Evolutionary conservation across 2,113 vertebrate genomes (phyloP).

Genomic region (Aegotheles bennettii): DNA sequence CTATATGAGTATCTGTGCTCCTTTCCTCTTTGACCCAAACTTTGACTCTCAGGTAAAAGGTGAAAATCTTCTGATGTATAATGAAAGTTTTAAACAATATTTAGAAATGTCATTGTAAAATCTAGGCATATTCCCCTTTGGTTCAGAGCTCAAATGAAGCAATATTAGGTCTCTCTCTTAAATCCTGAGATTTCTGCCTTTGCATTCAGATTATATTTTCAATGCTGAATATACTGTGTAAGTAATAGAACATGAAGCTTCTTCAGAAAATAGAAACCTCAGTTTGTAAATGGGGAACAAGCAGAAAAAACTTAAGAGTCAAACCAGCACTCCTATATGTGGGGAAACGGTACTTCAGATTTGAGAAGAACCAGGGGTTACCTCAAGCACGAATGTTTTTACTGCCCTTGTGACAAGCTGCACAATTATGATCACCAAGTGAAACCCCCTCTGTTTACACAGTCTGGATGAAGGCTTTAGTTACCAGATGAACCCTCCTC

Average conservation of each 20-base stretch:
- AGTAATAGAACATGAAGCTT: background rate
- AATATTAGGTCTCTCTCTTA: background rate
- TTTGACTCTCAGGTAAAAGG: background rate
- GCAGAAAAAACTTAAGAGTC: background rate
- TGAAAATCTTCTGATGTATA: background rate
- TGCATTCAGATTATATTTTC: background rate
- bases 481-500: background rate
- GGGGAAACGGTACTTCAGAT: background rate
- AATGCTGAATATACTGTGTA: background rate
- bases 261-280: background rate
- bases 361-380: background rate
- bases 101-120: background rate
- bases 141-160: background rate
- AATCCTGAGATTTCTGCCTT: background rate
- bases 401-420: background rate
- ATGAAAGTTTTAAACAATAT: background rate
- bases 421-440: background rate
- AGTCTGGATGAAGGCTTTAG: background rate
- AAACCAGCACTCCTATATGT: background rate
- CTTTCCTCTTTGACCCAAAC: background rate
- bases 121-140: background rate
- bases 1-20: background rate
- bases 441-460: background rate
- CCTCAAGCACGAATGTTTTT: background rate
- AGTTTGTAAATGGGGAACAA: background rate